Evolutionary conservation across 2,797 vertebrate species (phyloP).

Genomic region (Selene dorsalis): DNA sequence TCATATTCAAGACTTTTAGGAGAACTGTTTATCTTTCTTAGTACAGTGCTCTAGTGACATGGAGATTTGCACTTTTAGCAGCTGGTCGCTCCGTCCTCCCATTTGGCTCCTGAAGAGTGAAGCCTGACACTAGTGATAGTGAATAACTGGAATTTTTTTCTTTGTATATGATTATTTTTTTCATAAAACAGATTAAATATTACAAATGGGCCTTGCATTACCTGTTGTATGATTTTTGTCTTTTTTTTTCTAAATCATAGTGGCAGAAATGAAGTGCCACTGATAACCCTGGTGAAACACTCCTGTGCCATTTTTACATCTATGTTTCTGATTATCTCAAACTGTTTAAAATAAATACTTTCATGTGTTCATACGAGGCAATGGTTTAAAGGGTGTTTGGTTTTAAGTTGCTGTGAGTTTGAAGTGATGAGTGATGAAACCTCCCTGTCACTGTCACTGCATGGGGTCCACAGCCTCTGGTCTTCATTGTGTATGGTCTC

Average conservation of each 20-base stretch:
- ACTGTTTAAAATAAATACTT: not conserved
- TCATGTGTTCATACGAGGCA: constrained; percentile 18
- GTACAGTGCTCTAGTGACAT: no score
- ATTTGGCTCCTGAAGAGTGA: not conserved
- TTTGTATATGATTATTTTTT: not conserved
- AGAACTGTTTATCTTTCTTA: not conserved
- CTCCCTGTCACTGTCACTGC: constrained; percentile 55
- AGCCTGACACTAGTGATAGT: not conserved
- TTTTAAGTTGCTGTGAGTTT: constrained; percentile 43
- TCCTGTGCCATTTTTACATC: constrained; percentile 20
- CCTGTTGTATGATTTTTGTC: not conserved
- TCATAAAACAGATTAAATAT: not conserved
- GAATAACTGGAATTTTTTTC: not conserved
- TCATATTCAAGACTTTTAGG: not conserved
- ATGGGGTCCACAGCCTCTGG: constrained; percentile 33
- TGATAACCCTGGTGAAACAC: constrained; percentile 36
- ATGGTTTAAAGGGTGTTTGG: constrained; percentile 26
- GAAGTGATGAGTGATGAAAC: constrained; percentile 58
- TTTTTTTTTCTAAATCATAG: not conserved
- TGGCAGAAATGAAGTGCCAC: constrained; percentile 44
- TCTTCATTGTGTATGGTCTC: constrained; percentile 56
- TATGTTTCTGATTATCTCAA: constrained; percentile 51
- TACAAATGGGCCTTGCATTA: not conserved
- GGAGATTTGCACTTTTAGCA: not conserved
- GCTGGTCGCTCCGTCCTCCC: not conserved